Evolutionary conservation across 2,888 invertebrate genomes (phyloP).

Genomic region (Leptopterna dolabrata): DNA sequence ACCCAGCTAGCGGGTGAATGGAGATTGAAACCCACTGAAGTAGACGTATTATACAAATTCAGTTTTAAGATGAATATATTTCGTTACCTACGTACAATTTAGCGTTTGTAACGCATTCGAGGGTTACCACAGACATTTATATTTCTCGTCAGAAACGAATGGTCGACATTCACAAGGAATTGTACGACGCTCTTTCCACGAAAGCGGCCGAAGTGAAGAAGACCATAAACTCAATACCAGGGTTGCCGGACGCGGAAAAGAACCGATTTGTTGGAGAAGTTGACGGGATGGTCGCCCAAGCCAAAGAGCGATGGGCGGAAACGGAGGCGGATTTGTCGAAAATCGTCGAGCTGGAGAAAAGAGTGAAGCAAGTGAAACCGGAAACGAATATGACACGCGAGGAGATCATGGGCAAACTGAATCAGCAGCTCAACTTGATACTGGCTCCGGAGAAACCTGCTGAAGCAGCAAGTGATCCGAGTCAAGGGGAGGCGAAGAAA

Average conservation of each 20-base stretch:
- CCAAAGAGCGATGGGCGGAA: neutral
- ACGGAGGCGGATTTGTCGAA: neutral
- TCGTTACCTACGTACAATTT: too few species aligned
- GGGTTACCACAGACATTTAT: neutral
- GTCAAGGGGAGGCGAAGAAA: neutral
- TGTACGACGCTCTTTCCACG: neutral
- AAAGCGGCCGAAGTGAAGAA: neutral
- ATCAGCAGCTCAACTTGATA: neutral
- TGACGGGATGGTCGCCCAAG: neutral
- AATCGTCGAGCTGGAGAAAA: neutral
- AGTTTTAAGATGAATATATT: too few species aligned
- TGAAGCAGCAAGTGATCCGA: neutral
- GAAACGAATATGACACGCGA: neutral
- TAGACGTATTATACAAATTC: too few species aligned
- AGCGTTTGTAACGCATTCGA: neutral
- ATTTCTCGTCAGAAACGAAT: constrained; percentile 12
- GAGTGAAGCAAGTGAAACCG: neutral
- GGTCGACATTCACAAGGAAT: constrained; percentile 24
- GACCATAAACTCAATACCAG: neutral
- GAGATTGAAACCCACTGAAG: too few species aligned
- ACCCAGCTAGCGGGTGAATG: too few species aligned
- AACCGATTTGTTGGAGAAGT: neutral
- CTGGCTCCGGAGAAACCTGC: neutral
- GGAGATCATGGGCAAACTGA: neutral
- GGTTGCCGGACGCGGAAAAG: neutral